These are phyloP conservation scores for Cheilosia impressa DNA, from an alignment of 2,888 invertebrate genomes.

Conservation along the genomic window DNA sequence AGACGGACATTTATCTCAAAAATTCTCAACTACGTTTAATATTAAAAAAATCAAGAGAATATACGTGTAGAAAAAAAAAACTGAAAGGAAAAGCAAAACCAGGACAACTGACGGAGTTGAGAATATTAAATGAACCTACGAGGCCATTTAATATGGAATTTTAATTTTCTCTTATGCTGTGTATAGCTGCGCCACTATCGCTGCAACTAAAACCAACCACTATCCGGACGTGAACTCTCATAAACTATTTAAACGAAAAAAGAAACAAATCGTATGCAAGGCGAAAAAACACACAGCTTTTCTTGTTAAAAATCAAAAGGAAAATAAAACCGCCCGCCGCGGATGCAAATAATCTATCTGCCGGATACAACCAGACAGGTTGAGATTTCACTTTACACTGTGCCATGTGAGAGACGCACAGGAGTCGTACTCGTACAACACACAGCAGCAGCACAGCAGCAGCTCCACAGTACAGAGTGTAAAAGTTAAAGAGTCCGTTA, in stretches of 20 bases:
- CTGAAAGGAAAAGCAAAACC: neutral
- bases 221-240: constrained; percentile 54
- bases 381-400: constrained; percentile 70
- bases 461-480: constrained; percentile 27
- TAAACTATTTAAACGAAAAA: constrained; percentile 51
- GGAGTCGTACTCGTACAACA: constrained; percentile 39
- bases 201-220: constrained; percentile 21
- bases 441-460: neutral
- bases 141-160: constrained; percentile 57
- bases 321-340: constrained; percentile 54
- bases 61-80: neutral
- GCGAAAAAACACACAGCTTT: constrained; percentile 29
- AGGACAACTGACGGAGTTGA: constrained; percentile 40
- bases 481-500: constrained; percentile 44
- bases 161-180: constrained; percentile 19
- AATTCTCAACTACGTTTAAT: neutral
- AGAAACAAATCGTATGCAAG: neutral
- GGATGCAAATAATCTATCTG: constrained; percentile 66
- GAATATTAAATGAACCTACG: constrained; percentile 65
- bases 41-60: neutral
- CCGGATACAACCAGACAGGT: constrained; percentile 75
- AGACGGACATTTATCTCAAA: no score
- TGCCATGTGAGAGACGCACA: constrained; percentile 46
- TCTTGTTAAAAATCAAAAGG: constrained; percentile 34
- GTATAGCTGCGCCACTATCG: constrained; percentile 10